Conservation (phyloP, 2,888 invertebrate genomes). For the Adelognathus sp. region DNA sequence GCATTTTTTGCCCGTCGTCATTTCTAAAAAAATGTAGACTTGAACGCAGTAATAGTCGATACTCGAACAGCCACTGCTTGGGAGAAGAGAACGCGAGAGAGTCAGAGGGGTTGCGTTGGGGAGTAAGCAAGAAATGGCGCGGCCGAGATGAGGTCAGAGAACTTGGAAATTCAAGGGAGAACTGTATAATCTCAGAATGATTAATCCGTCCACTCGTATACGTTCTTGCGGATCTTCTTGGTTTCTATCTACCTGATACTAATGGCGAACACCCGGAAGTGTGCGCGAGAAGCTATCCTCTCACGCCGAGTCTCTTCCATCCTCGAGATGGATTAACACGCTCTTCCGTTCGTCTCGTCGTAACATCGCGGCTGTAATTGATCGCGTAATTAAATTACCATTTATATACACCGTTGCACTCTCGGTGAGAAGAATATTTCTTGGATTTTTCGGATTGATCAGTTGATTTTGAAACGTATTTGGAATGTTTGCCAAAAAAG, state of each 20-base stretch:
- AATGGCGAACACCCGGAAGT: constrained; percentile 48
- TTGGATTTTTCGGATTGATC: background rate
- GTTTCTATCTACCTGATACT: constrained; percentile 23
- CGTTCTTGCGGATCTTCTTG: constrained; percentile 8
- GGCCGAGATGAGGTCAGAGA: constrained; percentile 34
- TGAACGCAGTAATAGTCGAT: background rate
- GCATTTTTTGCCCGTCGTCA: background rate
- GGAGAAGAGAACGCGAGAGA: background rate
- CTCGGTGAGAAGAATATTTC: background rate
- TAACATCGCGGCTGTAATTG: constrained; percentile 24
- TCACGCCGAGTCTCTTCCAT: constrained; percentile 7
- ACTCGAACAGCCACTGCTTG: background rate
- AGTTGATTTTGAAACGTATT: background rate
- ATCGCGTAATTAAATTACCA: constrained; percentile 26
- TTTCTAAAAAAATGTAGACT: background rate
- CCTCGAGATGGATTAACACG: constrained; percentile 41
- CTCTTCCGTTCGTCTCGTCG: constrained; percentile 22
- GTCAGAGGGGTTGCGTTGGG: constrained; percentile 3
- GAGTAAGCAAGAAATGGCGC: constrained; percentile 25
- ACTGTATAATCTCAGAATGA: constrained; percentile 51
- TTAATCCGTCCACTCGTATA: constrained; percentile 35
- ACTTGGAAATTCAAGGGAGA: constrained; percentile 40
- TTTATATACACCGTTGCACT: background rate
- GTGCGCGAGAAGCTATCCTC: constrained; percentile 45
- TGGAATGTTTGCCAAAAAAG: too few relatives aligned